Base-by-base conservation (phyloP, 2,888 invertebrate species). In the Ichneumoninae sp. region DNA sequence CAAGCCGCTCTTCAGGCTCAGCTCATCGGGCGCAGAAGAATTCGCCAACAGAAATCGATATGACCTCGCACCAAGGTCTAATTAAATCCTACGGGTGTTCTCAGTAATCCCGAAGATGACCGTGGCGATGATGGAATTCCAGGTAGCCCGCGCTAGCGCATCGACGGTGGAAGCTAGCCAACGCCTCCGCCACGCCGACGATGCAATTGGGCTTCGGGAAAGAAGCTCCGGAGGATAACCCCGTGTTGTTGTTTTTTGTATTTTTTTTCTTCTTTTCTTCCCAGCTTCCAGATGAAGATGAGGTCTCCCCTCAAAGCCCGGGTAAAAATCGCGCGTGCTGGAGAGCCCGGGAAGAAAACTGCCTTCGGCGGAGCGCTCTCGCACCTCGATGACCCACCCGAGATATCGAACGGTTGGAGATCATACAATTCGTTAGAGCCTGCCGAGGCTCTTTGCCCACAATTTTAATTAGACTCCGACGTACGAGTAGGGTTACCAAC, bases 61-160 rank as follows among this genome's bases (percentile, higher is more conserved):
- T 86, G 86, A 88, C 84, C 86, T 57, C 87, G 86, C 36, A 76
- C 86, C 22, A 83, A 84, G 77, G 83, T 88, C 86, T 87, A 89
- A 89, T 89, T 89, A 89, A 89, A 89, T 86, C 79, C 86, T 81
- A 83, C 80, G 84, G 74, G 70, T 57, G 85, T 87, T 89, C 87
- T 86, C 83, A 50, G 86, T 86, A 86, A 84, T 80, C 81, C 80
- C 72, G 78, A 83, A 78, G 86, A 86, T 80, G 87, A 86, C 81
- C 83, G 66, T 81, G 62, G 66, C 77, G 80, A 70, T 70, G 86
- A 87, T 89, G 87, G 83, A 80, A 89, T 89, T 89, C 84, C 79
- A 82, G 80, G 86, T 86, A 86, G 70, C 54, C 47, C 76, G 72
- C 71, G 33, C 40, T 52, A 36, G 19, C 77, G 22, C 19, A 71